These are phyloP conservation scores for Pluvianellus socialis DNA, from an alignment of 2,113 vertebrate species.

Conservation along the genomic window DNA sequence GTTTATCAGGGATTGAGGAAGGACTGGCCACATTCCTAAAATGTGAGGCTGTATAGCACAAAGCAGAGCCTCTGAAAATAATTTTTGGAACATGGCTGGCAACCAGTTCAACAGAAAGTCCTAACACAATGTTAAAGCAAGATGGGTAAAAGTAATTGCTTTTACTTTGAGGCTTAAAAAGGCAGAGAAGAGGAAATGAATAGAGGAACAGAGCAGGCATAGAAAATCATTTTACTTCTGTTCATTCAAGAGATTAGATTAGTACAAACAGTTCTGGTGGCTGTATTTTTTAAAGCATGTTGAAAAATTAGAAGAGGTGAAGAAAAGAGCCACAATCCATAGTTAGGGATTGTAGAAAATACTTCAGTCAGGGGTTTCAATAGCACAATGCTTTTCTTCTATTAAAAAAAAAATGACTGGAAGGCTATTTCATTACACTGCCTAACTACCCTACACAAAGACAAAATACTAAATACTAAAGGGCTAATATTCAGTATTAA, in stretches of 20 bases:
- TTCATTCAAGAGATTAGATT: not conserved
- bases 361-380: not conserved
- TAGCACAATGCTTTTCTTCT: not conserved
- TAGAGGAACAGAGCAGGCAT: not conserved
- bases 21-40: not conserved
- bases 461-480: not conserved
- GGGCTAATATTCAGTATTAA: not conserved
- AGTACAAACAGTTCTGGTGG: not conserved
- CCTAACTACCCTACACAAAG: not conserved
- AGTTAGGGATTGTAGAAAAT: not conserved
- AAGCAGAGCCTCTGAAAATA: not conserved
- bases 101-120: not conserved
- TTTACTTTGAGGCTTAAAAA: not conserved
- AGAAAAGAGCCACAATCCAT: not conserved
- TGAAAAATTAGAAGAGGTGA: not conserved
- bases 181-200: not conserved
- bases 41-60: not conserved
- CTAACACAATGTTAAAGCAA: not conserved
- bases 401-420: not conserved
- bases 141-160: not conserved
- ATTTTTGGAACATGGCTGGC: not conserved
- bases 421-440: not conserved
- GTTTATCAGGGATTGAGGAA: not conserved
- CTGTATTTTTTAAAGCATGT: rapidly evolving
- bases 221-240: not conserved